phyloP scores from a whole-genome alignment of 2,113 vertebrate genomes.

The Myotis davidii region DNA sequence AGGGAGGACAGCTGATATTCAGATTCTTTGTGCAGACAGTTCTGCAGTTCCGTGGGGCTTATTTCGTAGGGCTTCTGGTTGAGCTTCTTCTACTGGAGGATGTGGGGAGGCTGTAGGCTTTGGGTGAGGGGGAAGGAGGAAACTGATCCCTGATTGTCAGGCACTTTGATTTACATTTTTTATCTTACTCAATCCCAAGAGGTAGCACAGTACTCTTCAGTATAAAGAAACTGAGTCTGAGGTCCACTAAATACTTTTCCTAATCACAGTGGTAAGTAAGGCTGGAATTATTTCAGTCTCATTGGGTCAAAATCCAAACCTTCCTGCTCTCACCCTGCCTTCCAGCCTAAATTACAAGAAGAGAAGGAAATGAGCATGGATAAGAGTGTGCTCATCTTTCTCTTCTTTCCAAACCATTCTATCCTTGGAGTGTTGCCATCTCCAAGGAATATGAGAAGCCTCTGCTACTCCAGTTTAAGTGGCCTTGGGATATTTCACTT shows the following conservation, averaged over 20 bases:
- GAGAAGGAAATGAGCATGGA: neutral
- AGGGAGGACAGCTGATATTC: no score
- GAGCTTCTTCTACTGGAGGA: neutral
- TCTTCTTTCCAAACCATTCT: neutral
- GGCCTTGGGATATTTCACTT: conserved; percentile 39
- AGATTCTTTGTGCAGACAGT: neutral
- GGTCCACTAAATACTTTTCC: neutral
- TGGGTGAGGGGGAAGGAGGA: neutral
- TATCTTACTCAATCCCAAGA: neutral
- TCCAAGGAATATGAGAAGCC: conserved; percentile 46
- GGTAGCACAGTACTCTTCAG: neutral
- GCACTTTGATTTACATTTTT: neutral
- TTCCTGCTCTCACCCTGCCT: neutral
- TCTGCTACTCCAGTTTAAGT: neutral
- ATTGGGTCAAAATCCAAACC: neutral
- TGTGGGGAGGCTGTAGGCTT: no score
- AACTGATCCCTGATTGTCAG: neutral
- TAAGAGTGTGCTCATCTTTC: neutral
- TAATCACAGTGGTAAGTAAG: neutral
- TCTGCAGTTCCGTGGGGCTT: neutral
- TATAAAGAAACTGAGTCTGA: neutral
- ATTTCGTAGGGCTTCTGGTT: neutral
- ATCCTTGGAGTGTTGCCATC: conserved; percentile 28
- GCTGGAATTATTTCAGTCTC: neutral
- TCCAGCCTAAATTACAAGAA: neutral